These are phyloP conservation scores for Crossaster papposus DNA, from an alignment of 53 echinoderm and acorn worm species.

Conservation along the genomic window DNA sequence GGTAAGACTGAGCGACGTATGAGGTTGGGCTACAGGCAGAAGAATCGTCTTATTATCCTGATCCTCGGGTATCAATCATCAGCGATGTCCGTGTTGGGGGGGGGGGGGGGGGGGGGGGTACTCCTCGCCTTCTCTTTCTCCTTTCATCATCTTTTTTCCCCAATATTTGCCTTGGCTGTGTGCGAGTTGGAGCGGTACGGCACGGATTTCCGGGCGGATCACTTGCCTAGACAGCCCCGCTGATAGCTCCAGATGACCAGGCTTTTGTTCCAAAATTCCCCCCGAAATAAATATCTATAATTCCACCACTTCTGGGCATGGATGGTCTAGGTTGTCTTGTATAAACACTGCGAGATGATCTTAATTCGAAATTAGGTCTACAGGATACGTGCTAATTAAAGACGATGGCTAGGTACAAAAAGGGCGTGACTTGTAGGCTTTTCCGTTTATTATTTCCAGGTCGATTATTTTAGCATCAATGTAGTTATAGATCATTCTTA, in stretches of 20 bases:
- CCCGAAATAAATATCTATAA: slow-evolving; percentile 13
- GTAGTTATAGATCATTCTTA: background rate
- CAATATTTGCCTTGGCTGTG: slow-evolving; percentile 1
- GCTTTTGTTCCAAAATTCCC: slow-evolving; percentile 46
- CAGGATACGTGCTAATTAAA: slow-evolving; percentile 42
- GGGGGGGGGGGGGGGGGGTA: slow-evolving; percentile 8
- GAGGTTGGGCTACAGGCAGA: slow-evolving; percentile 51
- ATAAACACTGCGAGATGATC: slow-evolving; percentile 53
- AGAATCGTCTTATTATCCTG: slow-evolving; percentile 60
- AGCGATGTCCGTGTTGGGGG: slow-evolving; percentile 39
- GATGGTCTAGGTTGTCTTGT: slow-evolving; percentile 42
- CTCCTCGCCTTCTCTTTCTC: background rate
- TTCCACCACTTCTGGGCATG: slow-evolving; percentile 47
- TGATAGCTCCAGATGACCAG: slow-evolving; percentile 31
- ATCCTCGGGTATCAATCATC: slow-evolving; percentile 61
- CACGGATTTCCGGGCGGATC: slow-evolving; percentile 57
- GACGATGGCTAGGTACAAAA: slow-evolving; percentile 32
- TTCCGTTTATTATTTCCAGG: background rate
- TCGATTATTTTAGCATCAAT: background rate
- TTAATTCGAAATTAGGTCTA: slow-evolving; percentile 43
- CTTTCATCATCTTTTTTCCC: background rate
- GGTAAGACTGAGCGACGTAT: slow-evolving; percentile 53
- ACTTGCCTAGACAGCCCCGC: slow-evolving; percentile 39
- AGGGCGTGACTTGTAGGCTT: background rate
- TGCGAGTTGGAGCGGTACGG: slow-evolving; percentile 9